Evolutionary conservation across 1,140 invertebrate species (phyloP), one percentile per base, ranked within the genome.

Genomic region (Holotrichia oblita): DNA sequence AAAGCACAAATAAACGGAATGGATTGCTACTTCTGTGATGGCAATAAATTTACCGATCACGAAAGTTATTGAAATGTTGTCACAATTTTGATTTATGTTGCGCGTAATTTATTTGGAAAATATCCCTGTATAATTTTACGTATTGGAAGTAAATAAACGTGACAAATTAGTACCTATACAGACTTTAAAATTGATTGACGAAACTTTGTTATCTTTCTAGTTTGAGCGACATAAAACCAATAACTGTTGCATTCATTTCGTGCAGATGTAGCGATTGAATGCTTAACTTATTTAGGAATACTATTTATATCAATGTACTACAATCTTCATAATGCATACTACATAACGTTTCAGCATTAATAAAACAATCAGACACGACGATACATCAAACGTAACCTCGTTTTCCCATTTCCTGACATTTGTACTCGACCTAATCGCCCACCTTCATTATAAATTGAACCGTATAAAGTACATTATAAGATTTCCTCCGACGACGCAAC

Each of bases 381-480:
- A 48, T 48, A 48, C 44, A 48, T 48, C 44, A 48, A 48, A 48
- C 44, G n/a, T 48, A 48, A 48, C n/a, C 44, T 8, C 44, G 44
- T n/a, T 48, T 48, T 48, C n/a, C 44, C 44, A 48, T 48, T 48
- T 48, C 44, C 44, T 10, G 44, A 10, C 8, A 48, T 10, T n/a
- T 12, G 44, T 3, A 48, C n/a, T 48, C 44, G 44, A n/a, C 44
- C 12, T 48, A 48, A 48, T n/a, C 44, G n/a, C 44, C 4, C 44
- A n/a, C n/a, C 44, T 12, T 48, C 44, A 48, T 48, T 48, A 48
- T 48, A 48, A 48, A 48, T 48, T 48, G 12, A 48, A 48, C 44
- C 44, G 44, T n/a, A 48, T 48, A 48, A 48, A 48, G 44, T 48
- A 48, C 44, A 48, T 48, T 48, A 48, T 48, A 48, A 48, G 44